These are phyloP conservation scores for Drosophila mayri DNA, from an alignment of 1,140 invertebrate species.

Conservation along the genomic window DNA sequence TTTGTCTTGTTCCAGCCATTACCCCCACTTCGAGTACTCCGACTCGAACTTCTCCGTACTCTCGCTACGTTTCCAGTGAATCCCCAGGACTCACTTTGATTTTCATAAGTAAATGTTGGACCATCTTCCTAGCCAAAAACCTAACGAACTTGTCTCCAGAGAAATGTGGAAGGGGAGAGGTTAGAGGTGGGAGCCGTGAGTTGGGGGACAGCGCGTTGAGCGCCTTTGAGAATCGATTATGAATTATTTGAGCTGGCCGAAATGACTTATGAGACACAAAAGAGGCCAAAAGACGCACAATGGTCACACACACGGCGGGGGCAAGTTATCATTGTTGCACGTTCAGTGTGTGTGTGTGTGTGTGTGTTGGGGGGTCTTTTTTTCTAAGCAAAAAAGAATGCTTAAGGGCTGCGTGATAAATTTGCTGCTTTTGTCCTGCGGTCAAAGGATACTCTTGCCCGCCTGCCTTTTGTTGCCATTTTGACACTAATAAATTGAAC, in stretches of 20 bases:
- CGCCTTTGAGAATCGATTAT: slow-evolving; percentile 77
- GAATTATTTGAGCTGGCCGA: slow-evolving; percentile 82
- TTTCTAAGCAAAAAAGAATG: not conserved
- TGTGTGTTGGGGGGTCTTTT: not conserved
- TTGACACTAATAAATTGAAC: slow-evolving; percentile 74
- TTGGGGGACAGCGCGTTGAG: slow-evolving; percentile 5
- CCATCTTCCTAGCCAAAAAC: slow-evolving; percentile 19
- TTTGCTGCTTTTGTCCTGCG: slow-evolving; percentile 25
- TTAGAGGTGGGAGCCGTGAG: not conserved
- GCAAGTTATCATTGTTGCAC: slow-evolving; percentile 66
- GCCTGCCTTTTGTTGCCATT: slow-evolving; percentile 42
- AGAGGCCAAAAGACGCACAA: slow-evolving; percentile 49
- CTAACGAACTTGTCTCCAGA: slow-evolving; percentile 64
- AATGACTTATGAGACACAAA: slow-evolving; percentile 82
- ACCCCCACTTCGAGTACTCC: slow-evolving; percentile 9
- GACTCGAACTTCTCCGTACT: not conserved
- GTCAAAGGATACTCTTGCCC: slow-evolving; percentile 13
- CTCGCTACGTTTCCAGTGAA: not conserved
- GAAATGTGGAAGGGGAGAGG: slow-evolving; percentile 11
- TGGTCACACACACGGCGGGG: slow-evolving; percentile 40
- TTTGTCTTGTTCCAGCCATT: slow-evolving; percentile 71
- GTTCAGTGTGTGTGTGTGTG: not conserved
- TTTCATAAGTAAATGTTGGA: slow-evolving; percentile 81
- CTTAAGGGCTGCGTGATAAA: slow-evolving; percentile 45
- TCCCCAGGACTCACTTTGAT: slow-evolving; percentile 77